These are phyloP conservation scores for Narcine bancroftii DNA, from an alignment of 2,113 vertebrate species.

Conservation along the genomic window DNA sequence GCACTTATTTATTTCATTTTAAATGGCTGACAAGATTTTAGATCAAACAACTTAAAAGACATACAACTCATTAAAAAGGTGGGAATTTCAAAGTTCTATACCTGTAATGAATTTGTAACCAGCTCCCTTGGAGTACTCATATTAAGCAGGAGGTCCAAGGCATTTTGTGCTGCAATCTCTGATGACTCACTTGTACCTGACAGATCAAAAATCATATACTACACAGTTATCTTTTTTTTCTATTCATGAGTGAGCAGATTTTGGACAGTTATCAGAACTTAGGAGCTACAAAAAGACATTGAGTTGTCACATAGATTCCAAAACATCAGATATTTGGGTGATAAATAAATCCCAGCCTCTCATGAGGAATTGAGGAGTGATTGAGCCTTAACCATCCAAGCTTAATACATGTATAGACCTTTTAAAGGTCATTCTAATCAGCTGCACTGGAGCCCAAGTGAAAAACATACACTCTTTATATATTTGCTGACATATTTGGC, in stretches of 20 bases:
- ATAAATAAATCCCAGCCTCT: background rate
- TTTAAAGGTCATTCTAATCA: background rate
- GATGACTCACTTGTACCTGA: slow-evolving; percentile 58
- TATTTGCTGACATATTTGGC: background rate
- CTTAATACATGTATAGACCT: no score
- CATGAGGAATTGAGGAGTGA: background rate
- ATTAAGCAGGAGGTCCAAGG: slow-evolving; percentile 83
- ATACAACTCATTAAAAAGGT: background rate
- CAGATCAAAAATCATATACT: background rate
- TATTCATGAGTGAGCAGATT: background rate
- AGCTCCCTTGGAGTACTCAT: slow-evolving; percentile 83
- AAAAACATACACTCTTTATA: background rate
- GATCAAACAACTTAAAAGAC: background rate
- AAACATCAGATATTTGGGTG: background rate
- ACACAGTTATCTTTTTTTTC: background rate
- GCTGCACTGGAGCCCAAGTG: background rate
- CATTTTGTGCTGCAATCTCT: slow-evolving; percentile 78
- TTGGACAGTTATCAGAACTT: background rate
- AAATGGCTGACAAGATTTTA: background rate
- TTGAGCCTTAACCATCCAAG: background rate
- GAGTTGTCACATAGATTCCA: background rate
- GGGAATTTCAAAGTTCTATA: slow-evolving; percentile 43
- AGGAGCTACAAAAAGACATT: background rate
- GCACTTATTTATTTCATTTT: background rate
- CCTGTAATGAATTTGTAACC: slow-evolving; percentile 71